phyloP scores from a whole-genome alignment of 2,113 vertebrate genomes.

The Balaenoptera acutorostrata region DNA sequence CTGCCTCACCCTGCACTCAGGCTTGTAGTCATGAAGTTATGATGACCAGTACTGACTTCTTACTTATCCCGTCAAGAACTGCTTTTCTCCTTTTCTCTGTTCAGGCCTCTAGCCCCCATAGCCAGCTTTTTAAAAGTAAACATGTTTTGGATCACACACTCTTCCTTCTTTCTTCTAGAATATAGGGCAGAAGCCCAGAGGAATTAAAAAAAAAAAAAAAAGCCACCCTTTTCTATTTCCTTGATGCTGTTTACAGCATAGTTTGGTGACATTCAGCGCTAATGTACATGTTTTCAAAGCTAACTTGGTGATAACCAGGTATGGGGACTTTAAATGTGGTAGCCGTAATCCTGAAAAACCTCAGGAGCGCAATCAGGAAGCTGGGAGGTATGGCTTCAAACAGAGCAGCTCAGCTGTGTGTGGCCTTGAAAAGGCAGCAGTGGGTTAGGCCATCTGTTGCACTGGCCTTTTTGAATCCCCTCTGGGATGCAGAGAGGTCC shows the following conservation, averaged over 20 bases:
- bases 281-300: not conserved
- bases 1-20: not conserved
- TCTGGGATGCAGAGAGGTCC: not conserved
- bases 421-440: not conserved
- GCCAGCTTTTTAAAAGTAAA: slow-evolving; percentile 4
- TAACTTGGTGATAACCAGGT: not conserved
- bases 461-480: not conserved
- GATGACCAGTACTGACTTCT: not conserved
- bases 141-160: not conserved
- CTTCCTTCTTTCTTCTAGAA: not conserved
- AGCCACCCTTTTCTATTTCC: not conserved
- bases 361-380: not conserved
- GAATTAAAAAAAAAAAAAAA: not conserved
- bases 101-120: not conserved
- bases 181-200: not conserved
- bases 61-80: not conserved
- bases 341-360: not conserved
- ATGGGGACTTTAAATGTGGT: not conserved
- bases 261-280: not conserved
- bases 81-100: not conserved
- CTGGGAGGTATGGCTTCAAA: not conserved
- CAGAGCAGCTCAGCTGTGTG: not conserved
- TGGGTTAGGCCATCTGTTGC: not conserved
- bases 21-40: not conserved
- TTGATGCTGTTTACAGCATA: not conserved